Conservation (phyloP, 1,140 invertebrate species). For the Brachionus paranguensis region DNA sequence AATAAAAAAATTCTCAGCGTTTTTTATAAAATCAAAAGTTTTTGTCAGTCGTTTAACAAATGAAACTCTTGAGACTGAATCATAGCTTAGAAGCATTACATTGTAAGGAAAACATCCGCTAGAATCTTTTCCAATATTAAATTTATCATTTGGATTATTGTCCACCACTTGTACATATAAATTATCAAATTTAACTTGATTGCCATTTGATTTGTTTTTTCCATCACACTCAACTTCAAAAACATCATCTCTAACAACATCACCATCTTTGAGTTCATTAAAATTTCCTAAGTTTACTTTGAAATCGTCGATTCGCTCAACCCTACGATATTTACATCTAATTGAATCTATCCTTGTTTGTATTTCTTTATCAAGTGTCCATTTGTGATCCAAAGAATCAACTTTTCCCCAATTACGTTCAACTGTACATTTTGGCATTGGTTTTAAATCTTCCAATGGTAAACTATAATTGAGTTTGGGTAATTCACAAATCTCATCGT, state of each 20-base stretch:
- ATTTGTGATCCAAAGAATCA: not conserved
- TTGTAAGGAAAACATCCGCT: not conserved
- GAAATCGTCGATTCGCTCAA: not conserved
- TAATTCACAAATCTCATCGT: not conserved
- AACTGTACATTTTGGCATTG: not conserved
- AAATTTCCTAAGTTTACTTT: not conserved
- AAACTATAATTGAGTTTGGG: not conserved
- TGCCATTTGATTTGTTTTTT: not conserved
- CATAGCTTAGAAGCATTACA: constrained; percentile 11
- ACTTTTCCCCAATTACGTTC: not conserved
- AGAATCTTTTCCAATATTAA: not conserved
- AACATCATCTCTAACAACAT: not conserved
- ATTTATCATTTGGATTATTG: not conserved
- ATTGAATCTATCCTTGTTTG: not conserved
- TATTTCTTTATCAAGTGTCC: not conserved
- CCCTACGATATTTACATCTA: not conserved
- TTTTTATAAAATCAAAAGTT: not conserved
- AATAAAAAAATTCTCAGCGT: not conserved
- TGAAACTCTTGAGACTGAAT: constrained; percentile 4
- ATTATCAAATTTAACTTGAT: not conserved
- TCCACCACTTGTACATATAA: not conserved
- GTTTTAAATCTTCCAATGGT: not conserved
- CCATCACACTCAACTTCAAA: constrained; percentile 7
- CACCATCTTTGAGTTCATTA: not conserved
- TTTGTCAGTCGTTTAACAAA: not conserved